A percentile compares a stretch with the other conserved stretches of the same genome.
phyloP scores from a whole-genome alignment of 92 coral and sea anemone genomes.

The Siderastrea radians region DNA sequence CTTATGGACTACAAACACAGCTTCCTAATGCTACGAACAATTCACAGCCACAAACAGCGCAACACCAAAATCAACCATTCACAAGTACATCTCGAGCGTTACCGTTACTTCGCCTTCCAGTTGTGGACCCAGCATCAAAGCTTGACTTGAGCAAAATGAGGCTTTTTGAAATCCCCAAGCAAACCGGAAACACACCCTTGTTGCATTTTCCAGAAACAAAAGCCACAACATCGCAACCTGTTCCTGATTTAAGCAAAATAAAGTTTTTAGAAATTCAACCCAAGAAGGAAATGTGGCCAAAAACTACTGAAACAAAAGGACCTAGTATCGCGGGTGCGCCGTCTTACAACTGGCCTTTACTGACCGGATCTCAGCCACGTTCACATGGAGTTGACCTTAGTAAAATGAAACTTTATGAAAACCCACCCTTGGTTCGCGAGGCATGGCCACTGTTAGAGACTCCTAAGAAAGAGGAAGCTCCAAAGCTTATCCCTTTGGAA shows the following conservation, averaged over 20 bases:
- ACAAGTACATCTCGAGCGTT: conserved; percentile 1
- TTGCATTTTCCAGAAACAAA: conserved; percentile 59
- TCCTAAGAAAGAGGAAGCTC: conserved; percentile 52
- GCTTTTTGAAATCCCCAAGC: conserved; percentile 60
- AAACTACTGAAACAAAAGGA: conserved; percentile 17
- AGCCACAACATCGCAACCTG: conserved; percentile 1
- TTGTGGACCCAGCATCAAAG: conserved; percentile 39
- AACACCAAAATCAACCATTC: not conserved
- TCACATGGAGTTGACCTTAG: conserved; percentile 39
- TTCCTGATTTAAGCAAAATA: conserved; percentile 75
- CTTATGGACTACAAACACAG: not conserved
- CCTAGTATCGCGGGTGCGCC: conserved; percentile 12
- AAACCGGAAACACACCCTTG: conserved; percentile 50
- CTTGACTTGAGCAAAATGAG: conserved; percentile 70
- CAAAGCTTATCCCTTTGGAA: conserved; percentile 75
- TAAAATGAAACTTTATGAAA: conserved; percentile 64
- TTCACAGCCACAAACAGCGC: not conserved
- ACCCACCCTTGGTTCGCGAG: conserved; percentile 27
- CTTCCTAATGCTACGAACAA: not conserved
- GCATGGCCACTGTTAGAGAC: conserved; percentile 74
- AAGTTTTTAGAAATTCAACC: conserved; percentile 62
- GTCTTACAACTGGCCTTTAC: conserved; percentile 40
- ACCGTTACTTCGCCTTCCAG: conserved; percentile 73
- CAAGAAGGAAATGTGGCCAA: conserved; percentile 24
- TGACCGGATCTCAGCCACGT: conserved; percentile 42